Base-by-base conservation (phyloP, 2,888 invertebrate genomes). In the Sphaerophoria rueppellii region DNA sequence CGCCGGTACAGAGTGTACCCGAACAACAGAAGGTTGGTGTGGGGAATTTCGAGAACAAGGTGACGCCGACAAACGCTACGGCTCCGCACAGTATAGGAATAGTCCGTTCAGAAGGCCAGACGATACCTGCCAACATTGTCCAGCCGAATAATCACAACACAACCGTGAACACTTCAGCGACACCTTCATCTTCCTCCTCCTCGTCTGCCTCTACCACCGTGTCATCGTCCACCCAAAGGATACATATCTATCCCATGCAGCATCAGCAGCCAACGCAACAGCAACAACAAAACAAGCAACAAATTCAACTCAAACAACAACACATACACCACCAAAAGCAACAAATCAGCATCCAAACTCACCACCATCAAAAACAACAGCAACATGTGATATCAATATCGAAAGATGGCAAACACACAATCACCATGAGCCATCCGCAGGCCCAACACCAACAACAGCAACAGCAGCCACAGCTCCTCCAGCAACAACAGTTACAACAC, bases 141-240 rank as follows among this genome's bases (percentile, higher is more conserved):
- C 91, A 91, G 73, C 91, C 91, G 0, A 91, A 91, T 81, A 91
- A 91, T 87, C 92, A 91, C 86, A 91, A 88, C 48, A 76, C 82
- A 72, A 87, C 88, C 43, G 48, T 86, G 24, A 58, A 24, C 24
- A 58, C 87, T 76, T 65, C 88, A 37, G 32, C 70, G 43, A 24
- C 70, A 34, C 40, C 86, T 43, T 37, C 70, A 37, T 43, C 86
- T 46, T 71, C 69, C 67, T 61, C 86, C 34, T 60, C 83, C 55
- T 1, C 1, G 24, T 24, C 24, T 2, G 24, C 24, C 24, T 24
- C 50, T 82, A 14, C 48, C 69, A 43, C 24, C 24, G 24, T 24
- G 24, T 24, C 24, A 24, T 24, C 24, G 24, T 43, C 65, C 9
- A 87, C 90, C 7, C 91, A 90, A 72, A 88, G 89, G 32, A 90